Evolutionary conservation across 2,888 invertebrate genomes (phyloP).

Genomic region (Sicus ferrugineus): DNA sequence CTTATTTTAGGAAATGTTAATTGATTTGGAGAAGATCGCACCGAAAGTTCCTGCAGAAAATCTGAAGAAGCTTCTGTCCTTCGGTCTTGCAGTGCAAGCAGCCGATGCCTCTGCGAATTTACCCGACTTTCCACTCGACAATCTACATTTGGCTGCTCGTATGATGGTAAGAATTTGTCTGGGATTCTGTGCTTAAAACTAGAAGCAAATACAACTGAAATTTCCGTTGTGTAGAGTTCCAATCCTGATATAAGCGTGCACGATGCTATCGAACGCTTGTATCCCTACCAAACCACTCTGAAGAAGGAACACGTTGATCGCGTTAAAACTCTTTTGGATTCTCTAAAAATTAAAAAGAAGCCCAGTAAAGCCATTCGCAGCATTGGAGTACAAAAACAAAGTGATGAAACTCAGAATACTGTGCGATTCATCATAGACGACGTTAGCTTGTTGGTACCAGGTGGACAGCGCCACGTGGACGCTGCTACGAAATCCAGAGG

Average conservation of each 20-base stretch:
- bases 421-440: conserved; percentile 56
- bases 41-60: conserved; percentile 67
- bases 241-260: conserved; percentile 74
- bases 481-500: conserved; percentile 45
- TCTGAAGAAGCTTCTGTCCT: conserved; percentile 69
- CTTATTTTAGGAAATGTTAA: conserved; percentile 68
- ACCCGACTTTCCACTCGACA: conserved; percentile 92
- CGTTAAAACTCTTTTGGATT: conserved; percentile 75
- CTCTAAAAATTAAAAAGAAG: conserved; percentile 66
- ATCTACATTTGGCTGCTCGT: conserved; percentile 71
- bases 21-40: conserved; percentile 65
- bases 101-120: conserved; percentile 75
- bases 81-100: conserved; percentile 80
- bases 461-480: conserved; percentile 46
- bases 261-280: conserved; percentile 78
- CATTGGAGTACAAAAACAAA: conserved; percentile 39
- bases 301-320: conserved; percentile 78
- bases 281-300: conserved; percentile 84
- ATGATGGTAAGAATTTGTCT: conserved; percentile 53
- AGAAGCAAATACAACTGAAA: neutral
- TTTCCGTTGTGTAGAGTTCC: conserved; percentile 69
- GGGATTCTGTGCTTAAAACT: neutral
- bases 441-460: conserved; percentile 65
- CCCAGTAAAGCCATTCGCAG: conserved; percentile 43
- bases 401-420: conserved; percentile 6